phyloP scores from a whole-genome alignment of 2,888 invertebrate species.

The Sinhomidia bicolor region DNA sequence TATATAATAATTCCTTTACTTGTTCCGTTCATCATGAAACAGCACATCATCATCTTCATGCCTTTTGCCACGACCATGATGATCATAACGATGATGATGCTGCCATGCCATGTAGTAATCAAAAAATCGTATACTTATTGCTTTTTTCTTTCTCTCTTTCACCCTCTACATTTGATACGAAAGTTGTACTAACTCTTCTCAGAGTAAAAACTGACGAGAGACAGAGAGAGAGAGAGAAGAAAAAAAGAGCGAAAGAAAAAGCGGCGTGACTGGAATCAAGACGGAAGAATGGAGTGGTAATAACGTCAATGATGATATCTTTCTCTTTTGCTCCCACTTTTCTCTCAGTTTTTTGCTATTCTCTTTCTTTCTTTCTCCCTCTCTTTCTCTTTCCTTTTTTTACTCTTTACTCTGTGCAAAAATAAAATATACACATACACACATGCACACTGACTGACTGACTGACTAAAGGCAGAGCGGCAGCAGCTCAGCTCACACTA shows the following conservation, averaged over 20 bases:
- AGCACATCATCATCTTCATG: not conserved
- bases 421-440: constrained; percentile 17
- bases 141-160: not conserved
- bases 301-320: constrained; percentile 73
- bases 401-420: constrained; percentile 4
- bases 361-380: not conserved
- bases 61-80: not conserved
- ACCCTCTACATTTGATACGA: not conserved
- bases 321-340: constrained; percentile 62
- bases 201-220: constrained; percentile 9
- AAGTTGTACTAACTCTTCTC: constrained; percentile 27
- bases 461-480: not conserved
- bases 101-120: constrained; percentile 58
- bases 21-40: not conserved
- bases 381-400: not conserved
- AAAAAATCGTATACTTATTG: constrained; percentile 59
- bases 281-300: constrained; percentile 72
- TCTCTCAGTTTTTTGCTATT: not conserved
- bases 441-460: constrained; percentile 15
- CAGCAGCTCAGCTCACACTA: constrained; percentile 8
- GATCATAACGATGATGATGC: constrained; percentile 9
- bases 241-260: constrained; percentile 13
- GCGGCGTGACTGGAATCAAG: constrained; percentile 71
- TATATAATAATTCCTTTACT: constrained; percentile 14
- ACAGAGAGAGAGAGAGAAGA: not conserved